Evolutionary conservation across 2,797 vertebrate genomes (phyloP), one percentile per base, ranked within the genome.

Genomic region (Chlorospingus semifuscus): DNA sequence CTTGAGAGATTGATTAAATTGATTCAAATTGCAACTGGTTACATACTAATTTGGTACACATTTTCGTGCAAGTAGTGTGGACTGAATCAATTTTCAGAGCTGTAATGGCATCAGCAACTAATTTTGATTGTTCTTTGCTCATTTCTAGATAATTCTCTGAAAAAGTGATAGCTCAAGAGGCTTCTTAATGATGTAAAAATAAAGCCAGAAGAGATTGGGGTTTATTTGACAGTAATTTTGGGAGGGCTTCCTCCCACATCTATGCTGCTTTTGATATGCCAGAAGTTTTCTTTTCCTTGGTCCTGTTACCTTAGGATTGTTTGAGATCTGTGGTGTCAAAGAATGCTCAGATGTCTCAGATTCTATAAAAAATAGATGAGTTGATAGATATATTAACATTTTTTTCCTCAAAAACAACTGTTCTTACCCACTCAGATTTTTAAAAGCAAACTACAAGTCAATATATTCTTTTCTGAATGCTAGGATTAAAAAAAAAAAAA

Each of bases 1-100:
- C 81, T 66, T 87, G 80, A 93, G 69, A 94, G 75, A 96, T 60
- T 90, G 93, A 91, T 95, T 90, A 81, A 93, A 97, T 94, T 93
- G 82, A 95, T 95, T 97, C 59, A 95, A 95, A 95, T 91, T 96
- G 63, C 32, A 56, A 52, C 65, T 78, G 32, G 70, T 89, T 94
- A 87, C 53, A 53, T 80, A 70, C n/a, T 90, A 91, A 95, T 95
- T 89, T 85, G 26, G 27, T 90, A 64, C 22, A 81, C 4, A 66
- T 90, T 92, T 92, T 89, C 55, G 64, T 65, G 44, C 55, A 88
- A 90, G 27, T 55, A 44, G 8, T 29, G 36, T 53, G 50, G 68
- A 93, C n/a, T 55, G 47, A 81, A 83, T 82, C 42, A 49, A 41
- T 89, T 94, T 93, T 79, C 64, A 84, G 68, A 87, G 22, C 15